phyloP scores from a whole-genome alignment of 30 jellyfish, hydroid and myxozoan species.

The Chrysaora quinquecirrha region DNA sequence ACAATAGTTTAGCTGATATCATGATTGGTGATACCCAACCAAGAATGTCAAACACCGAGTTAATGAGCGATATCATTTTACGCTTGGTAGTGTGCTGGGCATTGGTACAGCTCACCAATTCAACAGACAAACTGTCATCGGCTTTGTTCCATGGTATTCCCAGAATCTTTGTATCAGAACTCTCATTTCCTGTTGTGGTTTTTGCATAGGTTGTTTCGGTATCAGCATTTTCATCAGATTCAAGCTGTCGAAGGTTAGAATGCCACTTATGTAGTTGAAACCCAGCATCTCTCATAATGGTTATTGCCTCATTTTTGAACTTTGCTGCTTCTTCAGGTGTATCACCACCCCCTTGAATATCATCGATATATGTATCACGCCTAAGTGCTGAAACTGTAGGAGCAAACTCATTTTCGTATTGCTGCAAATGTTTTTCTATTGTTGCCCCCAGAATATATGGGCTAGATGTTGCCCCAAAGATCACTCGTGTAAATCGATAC shows the following conservation, averaged over 20 bases:
- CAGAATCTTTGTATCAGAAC: neutral
- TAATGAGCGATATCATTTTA: neutral
- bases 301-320: no score
- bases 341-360: neutral
- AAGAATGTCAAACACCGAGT: no score
- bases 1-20: neutral
- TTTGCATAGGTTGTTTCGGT: neutral
- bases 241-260: constrained; percentile 15
- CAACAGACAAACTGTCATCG: neutral
- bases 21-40: neutral
- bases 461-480: no score
- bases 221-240: neutral
- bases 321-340: neutral
- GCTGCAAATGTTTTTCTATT: no score
- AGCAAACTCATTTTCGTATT: no score
- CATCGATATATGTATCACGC: constrained; percentile 49
- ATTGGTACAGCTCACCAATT: neutral
- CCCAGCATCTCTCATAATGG: constrained; percentile 24
- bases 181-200: neutral
- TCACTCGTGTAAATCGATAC: no score
- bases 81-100: neutral
- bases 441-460: no score
- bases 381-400: no score
- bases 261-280: constrained; percentile 65
- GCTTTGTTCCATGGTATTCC: neutral